A percentile compares a stretch with the other conserved stretches of the same genome.
phyloP scores from a whole-genome alignment of 2,113 vertebrate species.

The Lagopus muta region DNA sequence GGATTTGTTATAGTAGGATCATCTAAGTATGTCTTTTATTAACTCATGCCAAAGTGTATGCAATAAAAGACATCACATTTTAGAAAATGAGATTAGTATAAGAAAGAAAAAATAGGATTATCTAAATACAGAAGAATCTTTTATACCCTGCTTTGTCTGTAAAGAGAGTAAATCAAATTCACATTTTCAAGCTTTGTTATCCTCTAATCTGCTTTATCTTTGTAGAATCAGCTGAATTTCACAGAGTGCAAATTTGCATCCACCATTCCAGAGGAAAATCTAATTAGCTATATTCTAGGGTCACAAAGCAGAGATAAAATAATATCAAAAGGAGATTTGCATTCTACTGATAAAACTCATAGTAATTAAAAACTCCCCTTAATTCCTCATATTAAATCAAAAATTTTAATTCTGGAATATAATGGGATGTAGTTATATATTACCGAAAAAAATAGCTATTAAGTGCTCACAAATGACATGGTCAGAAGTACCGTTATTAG shows the following conservation, averaged over 20 bases:
- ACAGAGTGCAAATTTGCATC: slow-evolving; percentile 53
- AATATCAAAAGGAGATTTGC: slow-evolving; percentile 59
- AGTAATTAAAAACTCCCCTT: slow-evolving; percentile 57
- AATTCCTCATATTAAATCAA: slow-evolving; percentile 25
- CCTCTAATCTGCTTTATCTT: slow-evolving; percentile 61
- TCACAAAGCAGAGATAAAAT: slow-evolving; percentile 63
- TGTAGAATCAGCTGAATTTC: slow-evolving; percentile 65
- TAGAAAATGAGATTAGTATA: slow-evolving; percentile 1
- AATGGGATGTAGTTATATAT: background rate
- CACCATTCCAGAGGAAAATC: slow-evolving; percentile 69
- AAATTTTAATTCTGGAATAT: slow-evolving; percentile 43
- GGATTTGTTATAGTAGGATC: slow-evolving; percentile 11
- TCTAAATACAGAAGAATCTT: slow-evolving; percentile 23
- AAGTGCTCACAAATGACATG: background rate
- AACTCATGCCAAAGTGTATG: background rate
- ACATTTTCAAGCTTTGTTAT: slow-evolving; percentile 50
- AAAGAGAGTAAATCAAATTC: slow-evolving; percentile 52
- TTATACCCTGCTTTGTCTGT: background rate
- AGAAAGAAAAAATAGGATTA: background rate
- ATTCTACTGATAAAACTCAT: slow-evolving; percentile 53
- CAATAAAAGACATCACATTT: background rate
- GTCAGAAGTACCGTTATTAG: background rate
- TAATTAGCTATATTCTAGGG: slow-evolving; percentile 68
- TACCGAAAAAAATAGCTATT: background rate
- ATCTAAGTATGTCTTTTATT: slow-evolving; percentile 11